Evolutionary conservation across 2,113 vertebrate species (phyloP).

Genomic region (Manacus vitellinus): DNA sequence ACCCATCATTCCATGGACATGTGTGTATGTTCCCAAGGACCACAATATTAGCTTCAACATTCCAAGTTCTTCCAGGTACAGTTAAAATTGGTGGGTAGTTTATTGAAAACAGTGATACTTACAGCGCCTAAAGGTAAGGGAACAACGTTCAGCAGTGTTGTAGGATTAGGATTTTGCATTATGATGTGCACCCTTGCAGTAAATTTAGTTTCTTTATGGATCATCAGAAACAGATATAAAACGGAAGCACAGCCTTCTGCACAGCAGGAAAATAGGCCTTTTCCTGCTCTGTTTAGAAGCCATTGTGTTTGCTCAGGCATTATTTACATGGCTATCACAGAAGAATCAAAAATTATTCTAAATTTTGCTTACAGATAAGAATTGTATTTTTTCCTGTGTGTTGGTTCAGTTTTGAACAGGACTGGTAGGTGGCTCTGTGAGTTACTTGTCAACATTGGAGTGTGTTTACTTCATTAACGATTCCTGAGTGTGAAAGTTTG

Average conservation of each 20-base stretch:
- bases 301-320: background rate
- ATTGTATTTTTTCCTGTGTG: background rate
- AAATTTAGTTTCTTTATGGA: conserved; percentile 49
- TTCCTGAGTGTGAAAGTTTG: conserved; percentile 50
- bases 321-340: background rate
- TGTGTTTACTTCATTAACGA: conserved; percentile 49
- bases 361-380: background rate
- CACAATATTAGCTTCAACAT: background rate
- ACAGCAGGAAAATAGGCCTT: background rate
- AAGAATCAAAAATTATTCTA: background rate
- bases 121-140: background rate
- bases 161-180: background rate
- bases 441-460: background rate
- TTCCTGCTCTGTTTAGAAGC: background rate
- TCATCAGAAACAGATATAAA: conserved; percentile 37
- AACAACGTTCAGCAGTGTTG: background rate
- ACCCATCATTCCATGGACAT: accelerated
- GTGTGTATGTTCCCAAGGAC: background rate
- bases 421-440: background rate
- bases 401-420: background rate
- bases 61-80: background rate
- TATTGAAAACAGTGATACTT: background rate
- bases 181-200: background rate
- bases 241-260: background rate
- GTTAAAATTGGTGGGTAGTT: background rate